Evolutionary conservation across 2,888 invertebrate genomes (phyloP), one percentile per base, ranked within the genome.

Genomic region (Osmoderma eremita): DNA sequence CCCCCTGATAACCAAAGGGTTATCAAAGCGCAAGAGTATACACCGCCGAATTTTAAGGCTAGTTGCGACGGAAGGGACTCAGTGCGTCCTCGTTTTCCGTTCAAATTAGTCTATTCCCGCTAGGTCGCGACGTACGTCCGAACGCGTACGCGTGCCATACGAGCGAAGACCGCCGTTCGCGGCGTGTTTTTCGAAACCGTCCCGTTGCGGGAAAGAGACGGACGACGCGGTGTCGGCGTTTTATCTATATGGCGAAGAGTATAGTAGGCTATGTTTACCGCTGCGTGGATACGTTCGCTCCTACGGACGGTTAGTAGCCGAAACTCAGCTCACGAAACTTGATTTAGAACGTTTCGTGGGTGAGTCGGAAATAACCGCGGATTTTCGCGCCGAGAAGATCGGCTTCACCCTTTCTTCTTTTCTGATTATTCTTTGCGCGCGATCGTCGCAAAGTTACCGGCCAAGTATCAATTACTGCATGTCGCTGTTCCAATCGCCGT

Each of bases 1-100:
- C 78, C 78, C 78, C 78, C 79, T 80, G 82, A 82, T 81, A 81
- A 81, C 80, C 79, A 82, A 82, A 82, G 82, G 83, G 83, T 83
- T 83, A 82, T 82, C 81, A 81, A 79, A 75, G 80, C 80, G 81
- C 80, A 79, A 78, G 79, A 78, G 78, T 79, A 76, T 73, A 74
- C 53, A 53, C 78, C 78, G 76, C 78, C 75, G 77, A 76, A 76
- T 77, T 76, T 74, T 72, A 76, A 72, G 70, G 72, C 74, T 72
- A 76, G 75, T 75, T 75, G 71, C 78, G 79, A 81, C 79, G 77
- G 63, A 64, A 54, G 65, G 61, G 69, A 69, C 70, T 67, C 66
- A 67, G 65, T 71, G 48, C 72, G 69, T 72, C 70, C 65, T 69
- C 69, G 65, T 65, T 65, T 58, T 48, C 56, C 42, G 49, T 56